Base-by-base conservation (phyloP, 2,797 vertebrate genomes). In the Chiroxiphia lanceolata region DNA sequence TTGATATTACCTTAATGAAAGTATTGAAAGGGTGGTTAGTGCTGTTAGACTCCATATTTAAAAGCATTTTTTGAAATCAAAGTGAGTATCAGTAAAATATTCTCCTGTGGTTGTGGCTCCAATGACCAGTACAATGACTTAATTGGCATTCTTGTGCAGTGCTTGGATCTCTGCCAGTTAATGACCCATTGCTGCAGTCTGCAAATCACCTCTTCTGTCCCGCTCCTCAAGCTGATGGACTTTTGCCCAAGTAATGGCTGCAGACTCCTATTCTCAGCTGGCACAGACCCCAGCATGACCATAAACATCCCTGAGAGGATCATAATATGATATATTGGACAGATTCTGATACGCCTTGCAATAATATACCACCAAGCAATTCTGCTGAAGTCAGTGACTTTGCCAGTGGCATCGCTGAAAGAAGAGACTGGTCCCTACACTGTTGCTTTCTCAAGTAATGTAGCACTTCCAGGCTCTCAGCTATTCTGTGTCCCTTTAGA, bases 121-220 rank as follows among this genome's bases (percentile, higher is more conserved):
- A 56, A 3, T 94, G 92, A 75, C 74, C 10, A 7, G 48, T 34
- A 15, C 84, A 79, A 57, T 94, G 76, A 83, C 56, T 96, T 90
- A 96, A 94, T 95, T 96, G 79, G 53, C 79, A 87, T 96, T 94
- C 93, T 57, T 86, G 67, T 90, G 74, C 88, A 84, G 80, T 31
- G 60, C 68, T 72, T 94, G 88, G 80, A 47, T 61, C 86, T 89
- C 38, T 92, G 95, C 93, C 94, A 95, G 83, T 74, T 95, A 92
- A 87, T 92, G 93, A 88, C 89, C 95, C 64, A 53, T 79, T 78
- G 61, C 92, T 83, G 94, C 94, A 92, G 93, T 91, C 87, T 94
- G 79, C 77, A 90, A 51, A 89, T 93, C 59, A 34, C 68, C 88
- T 75, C 71, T 89, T 92, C 85, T 83, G 88, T 94, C 94, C 81